phyloP scores from a whole-genome alignment of 2,888 invertebrate genomes.

The Atethmia centrago region DNA sequence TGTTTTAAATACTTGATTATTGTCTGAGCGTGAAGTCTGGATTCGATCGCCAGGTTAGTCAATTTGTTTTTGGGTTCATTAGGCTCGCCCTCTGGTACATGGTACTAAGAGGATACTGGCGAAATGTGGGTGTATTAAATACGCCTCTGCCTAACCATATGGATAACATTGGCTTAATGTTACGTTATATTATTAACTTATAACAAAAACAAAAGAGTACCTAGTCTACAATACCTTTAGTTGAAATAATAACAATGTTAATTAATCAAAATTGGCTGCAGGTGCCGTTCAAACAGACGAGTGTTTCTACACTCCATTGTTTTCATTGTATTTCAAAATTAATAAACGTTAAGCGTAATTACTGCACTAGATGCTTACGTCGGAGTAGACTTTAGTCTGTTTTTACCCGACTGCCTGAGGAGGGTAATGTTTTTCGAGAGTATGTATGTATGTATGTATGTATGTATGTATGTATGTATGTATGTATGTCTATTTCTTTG shows the following conservation, averaged over 20 bases:
- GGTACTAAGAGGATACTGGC: not conserved
- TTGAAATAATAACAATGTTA: conserved; percentile 13
- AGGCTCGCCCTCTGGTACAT: not conserved
- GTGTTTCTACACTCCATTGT: not conserved
- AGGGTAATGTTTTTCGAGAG: too few species aligned
- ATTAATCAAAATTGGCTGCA: conserved; percentile 13
- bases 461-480: too few species aligned
- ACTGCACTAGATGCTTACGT: too few species aligned
- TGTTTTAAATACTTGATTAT: not conserved
- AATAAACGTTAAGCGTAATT: not conserved
- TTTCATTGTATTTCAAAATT: conserved; percentile 8
- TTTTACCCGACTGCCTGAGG: too few species aligned
- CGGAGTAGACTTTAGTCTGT: not conserved
- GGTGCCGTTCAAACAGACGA: not conserved
- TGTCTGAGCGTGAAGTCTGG: not conserved
- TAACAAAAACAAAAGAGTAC: not conserved
- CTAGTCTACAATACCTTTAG: not conserved
- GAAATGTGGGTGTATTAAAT: not conserved
- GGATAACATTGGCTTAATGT: not conserved
- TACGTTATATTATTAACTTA: not conserved
- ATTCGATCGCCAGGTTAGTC: too few species aligned
- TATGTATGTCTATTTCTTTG: too few species aligned
- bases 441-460: too few species aligned
- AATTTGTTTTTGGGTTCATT: not conserved
- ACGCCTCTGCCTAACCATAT: not conserved